A percentile compares a stretch with the other conserved stretches of the same genome.
These are phyloP conservation scores for Donacobius atricapilla DNA, from an alignment of 2,113 vertebrate species.

Conservation along the genomic window DNA sequence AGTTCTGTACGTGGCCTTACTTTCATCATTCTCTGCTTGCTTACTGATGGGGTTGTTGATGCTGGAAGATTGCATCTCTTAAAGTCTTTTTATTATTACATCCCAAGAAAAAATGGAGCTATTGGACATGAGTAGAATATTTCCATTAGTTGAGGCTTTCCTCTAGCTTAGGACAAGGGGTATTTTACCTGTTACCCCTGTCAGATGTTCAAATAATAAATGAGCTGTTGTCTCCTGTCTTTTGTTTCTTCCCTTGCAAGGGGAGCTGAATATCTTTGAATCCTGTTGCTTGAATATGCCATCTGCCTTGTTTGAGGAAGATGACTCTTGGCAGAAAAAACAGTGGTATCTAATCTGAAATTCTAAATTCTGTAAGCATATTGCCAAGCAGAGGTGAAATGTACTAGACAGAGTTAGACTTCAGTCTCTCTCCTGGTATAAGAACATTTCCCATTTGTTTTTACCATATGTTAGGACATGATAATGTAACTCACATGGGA, in stretches of 20 bases:
- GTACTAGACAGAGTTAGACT: conserved; percentile 29
- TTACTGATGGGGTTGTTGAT: background rate
- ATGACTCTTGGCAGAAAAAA: background rate
- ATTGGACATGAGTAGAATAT: background rate
- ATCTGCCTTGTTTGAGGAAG: conserved; percentile 24
- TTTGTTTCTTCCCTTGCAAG: background rate
- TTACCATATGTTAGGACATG: background rate
- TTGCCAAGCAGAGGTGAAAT: conserved; percentile 20
- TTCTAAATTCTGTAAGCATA: conserved; percentile 26
- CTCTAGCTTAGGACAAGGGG: background rate
- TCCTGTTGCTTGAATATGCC: conserved; percentile 5
- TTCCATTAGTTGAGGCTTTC: background rate
- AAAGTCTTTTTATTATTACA: background rate
- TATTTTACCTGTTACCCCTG: background rate
- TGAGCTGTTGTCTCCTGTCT: background rate
- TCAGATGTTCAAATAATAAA: background rate
- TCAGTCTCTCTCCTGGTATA: background rate
- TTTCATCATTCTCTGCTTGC: background rate
- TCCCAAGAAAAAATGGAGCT: background rate
- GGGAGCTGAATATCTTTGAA: background rate
- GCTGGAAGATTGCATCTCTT: background rate
- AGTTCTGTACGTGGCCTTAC: background rate
- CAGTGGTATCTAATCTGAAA: conserved; percentile 37
- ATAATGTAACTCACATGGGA: background rate
- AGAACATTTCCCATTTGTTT: conserved; percentile 20